Evolutionary conservation across 53 echinoderm and acorn worm species (phyloP), one percentile per base, ranked within the genome.

Genomic region (Paracentrotus lividus): DNA sequence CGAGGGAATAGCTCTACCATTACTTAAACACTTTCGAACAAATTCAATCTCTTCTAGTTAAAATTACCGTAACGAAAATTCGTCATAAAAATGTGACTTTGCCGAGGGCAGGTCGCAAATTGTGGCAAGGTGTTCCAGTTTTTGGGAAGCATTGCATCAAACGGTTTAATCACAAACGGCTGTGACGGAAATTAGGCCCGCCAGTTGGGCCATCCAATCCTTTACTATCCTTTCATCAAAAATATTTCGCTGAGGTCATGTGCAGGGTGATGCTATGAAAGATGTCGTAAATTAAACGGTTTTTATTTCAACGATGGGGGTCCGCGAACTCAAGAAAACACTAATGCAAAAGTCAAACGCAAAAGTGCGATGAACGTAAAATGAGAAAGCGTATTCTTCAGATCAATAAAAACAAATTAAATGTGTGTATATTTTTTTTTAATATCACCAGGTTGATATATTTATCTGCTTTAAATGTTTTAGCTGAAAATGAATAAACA

Each of bases 1-100:
- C 20, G 40, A 72, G 72, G 72, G 72, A 72, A 72, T 72, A 72
- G 38, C 21, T 3, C 72, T 6, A 20, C 40, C 40, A 72, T 38
- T 72, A 72, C 72, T 40, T 72, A 72, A 72, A 72, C 72, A 72
- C 40, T 20, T 44, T 27, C 32, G 26, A 85, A 85, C 85, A 88
- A 38, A 56, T n/a, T 57, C 54, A 88, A 52, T 88, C 88, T 55
- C 57, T 88, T 38, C 59, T 8, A 52, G 57, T 55, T 88, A 88
- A 88, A 88, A 88, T 88, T 54, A 88, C 54, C 88, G 88, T 53
- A 88, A 88, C 88, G 88, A 88, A 88, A 88, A 38, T 52, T 55
- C 38, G 54, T 56, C 57, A 88, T 88, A 88, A 88, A 85, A 55
- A 88, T 38, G 57, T 38, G 88, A 53, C 88, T 88, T 21, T 2